Evolutionary conservation across 2,888 invertebrate genomes (phyloP), one percentile per base, ranked within the genome.

Genomic region (Microctonus aethiopoides): DNA sequence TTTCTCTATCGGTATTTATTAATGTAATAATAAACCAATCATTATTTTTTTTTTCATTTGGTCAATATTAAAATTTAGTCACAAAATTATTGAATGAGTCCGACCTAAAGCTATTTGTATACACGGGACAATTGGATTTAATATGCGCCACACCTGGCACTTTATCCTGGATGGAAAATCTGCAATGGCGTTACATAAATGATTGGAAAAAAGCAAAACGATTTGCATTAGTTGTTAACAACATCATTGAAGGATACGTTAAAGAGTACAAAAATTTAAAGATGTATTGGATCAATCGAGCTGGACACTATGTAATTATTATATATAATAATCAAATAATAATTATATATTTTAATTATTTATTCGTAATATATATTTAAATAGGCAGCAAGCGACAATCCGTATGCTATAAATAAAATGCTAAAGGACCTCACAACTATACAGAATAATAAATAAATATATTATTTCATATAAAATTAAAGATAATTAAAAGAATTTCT

Each of bases 61-160:
- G n/a, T 56, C 26, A 16, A 61, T 52, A n/a, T 62, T 16, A 36
- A 65, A 13, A 64, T 32, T 10, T 59, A 84, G 94, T 95, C 79
- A 92, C 93, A 80, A 86, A 88, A 69, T 86, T 94, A 13, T 86
- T 95, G 24, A 91, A 92, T 76, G 89, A 89, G 76, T 93, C 94
- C 0, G 87, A 90, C 63, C 87, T 95, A 20, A 89, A 91, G 63
- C 89, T 95, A 0, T 89, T 89, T 36, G 92, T 95, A 20, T 92
- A 93, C 81, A 93, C 91, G 75, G 95, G 94, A 34, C 95, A 95
- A 80, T 88, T 96, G 73, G 96, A 96, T 86, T 89, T 96, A 20
- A 95, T 96, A 79, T 94, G 94, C 73, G 92, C 93, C 78, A 94
- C 95, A 16, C 91, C 93, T 75, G 93, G 93, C 20, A 93, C 93